phyloP scores from a whole-genome alignment of 2,113 vertebrate genomes.

The Notarius lentiginosus region DNA sequence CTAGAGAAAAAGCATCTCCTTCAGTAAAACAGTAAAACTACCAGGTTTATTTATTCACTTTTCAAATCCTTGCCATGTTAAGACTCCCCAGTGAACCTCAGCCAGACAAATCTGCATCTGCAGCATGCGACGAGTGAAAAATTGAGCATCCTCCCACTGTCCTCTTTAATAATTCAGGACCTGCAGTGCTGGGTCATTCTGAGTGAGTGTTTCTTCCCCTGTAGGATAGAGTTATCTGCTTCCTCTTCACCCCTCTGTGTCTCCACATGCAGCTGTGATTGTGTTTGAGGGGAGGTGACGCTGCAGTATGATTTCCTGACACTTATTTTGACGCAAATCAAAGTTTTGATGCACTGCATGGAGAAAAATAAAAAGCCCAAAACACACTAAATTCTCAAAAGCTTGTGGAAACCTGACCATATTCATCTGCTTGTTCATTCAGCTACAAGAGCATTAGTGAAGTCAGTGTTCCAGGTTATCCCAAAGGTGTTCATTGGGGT shows the following conservation, averaged over 20 bases:
- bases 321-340: background rate
- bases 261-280: background rate
- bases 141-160: conserved; percentile 45
- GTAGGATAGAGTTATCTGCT: conserved; percentile 16
- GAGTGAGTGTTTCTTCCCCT: conserved; percentile 26
- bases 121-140: background rate
- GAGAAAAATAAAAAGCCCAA: background rate
- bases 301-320: background rate
- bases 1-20: background rate
- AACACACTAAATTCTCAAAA: background rate
- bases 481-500: background rate
- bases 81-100: background rate
- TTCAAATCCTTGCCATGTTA: background rate
- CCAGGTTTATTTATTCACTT: background rate
- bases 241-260: background rate
- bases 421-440: background rate
- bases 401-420: background rate
- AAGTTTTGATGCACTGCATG: background rate
- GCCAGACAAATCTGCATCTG: conserved; percentile 26
- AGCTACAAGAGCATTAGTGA: background rate
- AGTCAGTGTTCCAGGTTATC: background rate
- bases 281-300: background rate
- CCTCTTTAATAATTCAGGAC: conserved; percentile 74
- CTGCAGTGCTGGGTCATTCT: conserved; percentile 47
- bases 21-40: background rate